Conservation (phyloP, 2,888 invertebrate genomes). For the Odontocolon sp. region DNA sequence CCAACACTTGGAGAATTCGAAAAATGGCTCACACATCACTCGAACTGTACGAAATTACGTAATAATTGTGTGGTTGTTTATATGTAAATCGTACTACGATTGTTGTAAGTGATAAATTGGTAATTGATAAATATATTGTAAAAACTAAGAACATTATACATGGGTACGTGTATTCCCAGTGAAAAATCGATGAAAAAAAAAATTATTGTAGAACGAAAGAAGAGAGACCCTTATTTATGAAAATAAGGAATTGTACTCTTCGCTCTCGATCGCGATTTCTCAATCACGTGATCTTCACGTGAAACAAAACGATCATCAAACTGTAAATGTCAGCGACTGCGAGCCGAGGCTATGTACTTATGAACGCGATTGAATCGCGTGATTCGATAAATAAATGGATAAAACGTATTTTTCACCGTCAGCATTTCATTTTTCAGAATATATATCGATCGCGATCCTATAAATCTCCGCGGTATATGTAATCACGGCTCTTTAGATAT, state of each 20-base stretch:
- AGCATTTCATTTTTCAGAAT: no score
- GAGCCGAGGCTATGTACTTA: slow-evolving; percentile 1
- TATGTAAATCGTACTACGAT: slow-evolving; percentile 54
- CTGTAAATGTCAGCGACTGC: neutral
- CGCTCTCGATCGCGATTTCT: neutral
- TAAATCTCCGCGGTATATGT: no score
- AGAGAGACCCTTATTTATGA: neutral
- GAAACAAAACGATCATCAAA: neutral
- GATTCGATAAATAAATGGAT: slow-evolving; percentile 53
- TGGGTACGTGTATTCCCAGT: neutral
- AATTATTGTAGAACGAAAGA: neutral
- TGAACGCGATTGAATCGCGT: neutral
- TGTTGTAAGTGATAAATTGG: slow-evolving; percentile 50
- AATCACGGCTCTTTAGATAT: no score
- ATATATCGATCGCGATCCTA: no score
- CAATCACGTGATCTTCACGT: neutral
- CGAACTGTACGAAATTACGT: slow-evolving; percentile 42
- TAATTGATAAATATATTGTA: slow-evolving; percentile 42
- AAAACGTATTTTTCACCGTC: slow-evolving; percentile 15
- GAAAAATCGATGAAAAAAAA: neutral
- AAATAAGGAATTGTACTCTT: no score
- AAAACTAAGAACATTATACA: slow-evolving; percentile 17
- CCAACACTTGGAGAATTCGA: no score
- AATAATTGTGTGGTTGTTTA: slow-evolving; percentile 57
- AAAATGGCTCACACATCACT: slow-evolving; percentile 33